Base-by-base conservation (phyloP, 1,140 invertebrate genomes). In the Periplaneta americana region DNA sequence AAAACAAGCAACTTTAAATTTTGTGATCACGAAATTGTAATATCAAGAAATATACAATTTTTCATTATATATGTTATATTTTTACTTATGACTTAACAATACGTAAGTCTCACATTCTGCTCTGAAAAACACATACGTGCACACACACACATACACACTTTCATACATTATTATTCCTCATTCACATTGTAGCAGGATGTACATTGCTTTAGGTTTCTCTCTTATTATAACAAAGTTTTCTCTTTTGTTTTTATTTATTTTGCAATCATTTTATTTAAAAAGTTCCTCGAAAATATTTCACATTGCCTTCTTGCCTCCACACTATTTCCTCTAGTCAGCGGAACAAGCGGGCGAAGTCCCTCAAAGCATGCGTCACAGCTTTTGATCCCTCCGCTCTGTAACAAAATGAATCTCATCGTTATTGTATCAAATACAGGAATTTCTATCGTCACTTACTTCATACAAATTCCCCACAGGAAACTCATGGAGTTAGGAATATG, bases 341-440 rank as follows among this genome's bases (percentile, higher is more conserved):
- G 88, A 93, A 96, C 33, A 96, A 89, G 83, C 95, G 91, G 35
- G 93, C 92, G 86, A 97, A 95, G 84, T 94, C 93, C 87, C 93
- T 91, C 79, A 97, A 85, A 32, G 93, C 92, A 84, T 92, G 88
- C 15, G 91, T 92, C 75, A 96, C 91, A 36, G 91, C 89, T 88
- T 95, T 96, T 78, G 92, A 87, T 84, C 92, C 91, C 74, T 94
- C 91, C 57, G 93, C 91, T 84, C 94, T 96, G 87, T 32, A 92
- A 92, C 83, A 84, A 80, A 86, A 88, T 80, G 22, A 11, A 15
- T 11, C 11, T 22, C 22, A 11, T 11, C 11, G 39, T 57, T 11
- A 57, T 22, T 57, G 39, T n/a, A n/a, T n/a, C n/a, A n/a, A n/a
- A n/a, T n/a, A 57, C 39, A 15, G 39, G 39, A 11, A 15, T 57